These are phyloP conservation scores for Amblyteles armatorius DNA, from an alignment of 2,888 invertebrate genomes.

Conservation along the genomic window DNA sequence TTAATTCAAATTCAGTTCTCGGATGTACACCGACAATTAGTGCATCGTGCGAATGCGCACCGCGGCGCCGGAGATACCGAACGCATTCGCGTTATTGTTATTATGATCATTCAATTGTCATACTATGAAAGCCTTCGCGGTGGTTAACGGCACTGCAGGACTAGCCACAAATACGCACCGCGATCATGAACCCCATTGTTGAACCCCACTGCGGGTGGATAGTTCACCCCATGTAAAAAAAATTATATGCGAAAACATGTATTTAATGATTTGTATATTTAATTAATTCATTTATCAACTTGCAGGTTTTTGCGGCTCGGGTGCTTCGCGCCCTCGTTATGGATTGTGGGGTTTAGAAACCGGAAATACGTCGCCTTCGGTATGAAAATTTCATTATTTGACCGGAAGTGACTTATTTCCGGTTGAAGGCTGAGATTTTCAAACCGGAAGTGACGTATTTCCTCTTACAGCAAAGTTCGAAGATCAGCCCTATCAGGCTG, in stretches of 20 bases:
- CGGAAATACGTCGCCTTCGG: too few species aligned
- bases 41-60: neutral
- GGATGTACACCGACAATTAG: slow-evolving; percentile 41
- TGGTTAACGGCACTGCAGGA: neutral
- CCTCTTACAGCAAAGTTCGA: neutral
- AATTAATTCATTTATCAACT: too few species aligned
- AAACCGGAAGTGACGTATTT: too few species aligned
- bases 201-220: neutral
- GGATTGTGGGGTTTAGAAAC: too few species aligned
- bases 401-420: too few species aligned
- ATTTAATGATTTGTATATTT: too few species aligned
- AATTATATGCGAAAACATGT: too few species aligned
- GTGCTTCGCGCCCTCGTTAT: too few species aligned
- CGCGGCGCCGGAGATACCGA: neutral
- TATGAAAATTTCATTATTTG: too few species aligned
- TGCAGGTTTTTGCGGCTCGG: too few species aligned
- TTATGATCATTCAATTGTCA: slow-evolving; percentile 32
- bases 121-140: neutral
- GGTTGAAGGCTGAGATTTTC: too few species aligned
- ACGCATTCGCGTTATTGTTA: slow-evolving; percentile 15
- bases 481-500: neutral
- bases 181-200: neutral
- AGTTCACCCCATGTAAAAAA: too few species aligned
- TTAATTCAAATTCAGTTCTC: slow-evolving; percentile 46
- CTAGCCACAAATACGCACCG: neutral